Evolutionary conservation across 2,888 invertebrate species (phyloP), one percentile per base, ranked within the genome.

Genomic region (Chelonus formosanus): DNA sequence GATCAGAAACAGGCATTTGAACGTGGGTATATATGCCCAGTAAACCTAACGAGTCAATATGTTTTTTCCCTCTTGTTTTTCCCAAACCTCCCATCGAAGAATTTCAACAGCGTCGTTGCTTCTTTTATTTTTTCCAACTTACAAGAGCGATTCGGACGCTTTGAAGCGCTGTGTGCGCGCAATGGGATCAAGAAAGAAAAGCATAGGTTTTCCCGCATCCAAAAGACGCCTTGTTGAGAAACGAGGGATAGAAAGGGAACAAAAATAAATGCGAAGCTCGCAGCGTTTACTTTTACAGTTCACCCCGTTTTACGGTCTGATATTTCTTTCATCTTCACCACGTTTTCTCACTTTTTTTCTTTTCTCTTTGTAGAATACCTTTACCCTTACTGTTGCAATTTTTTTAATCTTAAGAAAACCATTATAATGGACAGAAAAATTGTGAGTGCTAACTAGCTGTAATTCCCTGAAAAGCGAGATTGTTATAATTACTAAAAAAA

Each of bases 151-250:
- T 64, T 35, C 44, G 44, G 53, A 58, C 64, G 64, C 44, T 52
- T 48, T 47, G 43, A 35, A 35, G 48, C 56, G 36, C 53, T 52
- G 52, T 55, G 55, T 56, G 63, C 45, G 45, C 4, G 48, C 63
- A 63, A 58, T 58, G 64, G 44, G 58, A 58, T 64, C 57, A 64
- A 64, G 64, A 43, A 53, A 47, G 47, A 53, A 57, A 32, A 20
- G 45, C 52, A 64, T 34, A 48, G 57, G 63, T 50, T 63, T 57
- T 44, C n/a, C 44, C 56, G 3, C 57, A 10, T n/a, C 43, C 45
- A 63, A 63, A 48, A 63, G 43, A 47, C 56, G 48, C 40, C 43
- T 20, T 6, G 31, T 32, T 34, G n/a, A 45, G 34, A 34, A 57
- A 5, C 32, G 43, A 44, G 34, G 31, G 54, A 45, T 35, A 35